Evolutionary conservation across 1,140 invertebrate genomes (phyloP).

Genomic region (Cataglyphis hispanica): DNA sequence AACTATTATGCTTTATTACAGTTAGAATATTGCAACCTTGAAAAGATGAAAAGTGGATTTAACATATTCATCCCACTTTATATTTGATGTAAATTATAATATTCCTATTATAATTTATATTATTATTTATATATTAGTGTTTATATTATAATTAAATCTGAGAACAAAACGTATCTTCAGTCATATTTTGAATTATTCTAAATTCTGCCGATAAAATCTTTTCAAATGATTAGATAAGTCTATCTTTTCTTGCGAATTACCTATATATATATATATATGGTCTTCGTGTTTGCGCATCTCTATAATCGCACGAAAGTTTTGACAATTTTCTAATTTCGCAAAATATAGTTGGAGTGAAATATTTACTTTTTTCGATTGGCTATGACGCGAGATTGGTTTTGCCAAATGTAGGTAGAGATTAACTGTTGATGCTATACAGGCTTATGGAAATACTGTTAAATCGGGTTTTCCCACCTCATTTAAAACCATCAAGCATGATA

Average conservation of each 20-base stretch:
- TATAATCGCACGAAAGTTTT: neutral
- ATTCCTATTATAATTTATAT: no score
- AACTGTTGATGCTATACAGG: neutral
- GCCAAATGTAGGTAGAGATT: neutral
- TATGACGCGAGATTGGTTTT: slow-evolving; percentile 10
- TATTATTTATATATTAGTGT: neutral
- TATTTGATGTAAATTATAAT: neutral
- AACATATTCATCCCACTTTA: neutral
- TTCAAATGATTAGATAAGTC: slow-evolving; percentile 8
- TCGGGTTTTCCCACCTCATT: slow-evolving; percentile 38
- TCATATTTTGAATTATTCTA: neutral
- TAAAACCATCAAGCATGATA: neutral
- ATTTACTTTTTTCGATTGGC: neutral
- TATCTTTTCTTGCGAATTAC: neutral
- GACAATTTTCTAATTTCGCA: slow-evolving; percentile 5
- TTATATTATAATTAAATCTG: no score
- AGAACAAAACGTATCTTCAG: neutral
- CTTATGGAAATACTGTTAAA: neutral
- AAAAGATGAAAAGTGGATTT: neutral
- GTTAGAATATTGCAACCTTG: neutral
- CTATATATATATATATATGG: no score
- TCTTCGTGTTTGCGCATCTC: slow-evolving; percentile 7
- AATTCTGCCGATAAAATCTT: neutral
- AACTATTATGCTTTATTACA: neutral
- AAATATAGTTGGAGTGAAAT: neutral